Evolutionary conservation across 2,113 vertebrate species (phyloP).

Genomic region (Parus major): DNA sequence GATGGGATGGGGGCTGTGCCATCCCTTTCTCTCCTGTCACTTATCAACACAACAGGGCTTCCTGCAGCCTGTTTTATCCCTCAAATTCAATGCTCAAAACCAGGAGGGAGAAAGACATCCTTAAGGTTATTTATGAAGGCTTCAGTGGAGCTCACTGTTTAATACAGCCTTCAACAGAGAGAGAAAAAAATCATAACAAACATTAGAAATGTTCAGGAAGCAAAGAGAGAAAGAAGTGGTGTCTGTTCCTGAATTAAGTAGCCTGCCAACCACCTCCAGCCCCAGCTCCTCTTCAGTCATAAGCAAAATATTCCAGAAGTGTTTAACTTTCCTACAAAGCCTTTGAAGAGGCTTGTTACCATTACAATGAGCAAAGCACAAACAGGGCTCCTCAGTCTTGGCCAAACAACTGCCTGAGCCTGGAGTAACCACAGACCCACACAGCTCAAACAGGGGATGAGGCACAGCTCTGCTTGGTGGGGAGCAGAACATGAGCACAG

Average conservation of each 20-base stretch:
- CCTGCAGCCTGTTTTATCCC: not conserved
- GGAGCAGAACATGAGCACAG: not conserved
- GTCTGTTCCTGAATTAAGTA: not conserved
- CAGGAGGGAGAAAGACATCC: not conserved
- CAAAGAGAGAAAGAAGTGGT: not conserved
- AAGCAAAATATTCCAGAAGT: constrained; percentile 29
- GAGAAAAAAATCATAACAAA: not conserved
- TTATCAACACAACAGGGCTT: not conserved
- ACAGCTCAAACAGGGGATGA: not conserved
- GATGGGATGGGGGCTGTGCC: not conserved
- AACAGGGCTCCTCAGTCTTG: not conserved
- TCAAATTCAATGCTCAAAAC: not conserved
- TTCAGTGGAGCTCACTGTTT: not conserved
- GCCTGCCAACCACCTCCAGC: constrained; percentile 12
- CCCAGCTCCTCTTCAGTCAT: not conserved
- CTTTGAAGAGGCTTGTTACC: not conserved
- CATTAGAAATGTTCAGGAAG: constrained; percentile 1
- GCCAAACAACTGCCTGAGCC: not conserved
- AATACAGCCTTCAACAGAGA: not conserved
- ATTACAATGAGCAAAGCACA: not conserved
- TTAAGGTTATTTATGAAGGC: constrained; percentile 9
- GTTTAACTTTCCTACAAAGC: not conserved
- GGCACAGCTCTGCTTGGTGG: not conserved
- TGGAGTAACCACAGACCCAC: not conserved
- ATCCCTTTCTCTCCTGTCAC: not conserved